Conservation (phyloP, 1,140 invertebrate genomes). For the Macrobrachium nipponense region DNA sequence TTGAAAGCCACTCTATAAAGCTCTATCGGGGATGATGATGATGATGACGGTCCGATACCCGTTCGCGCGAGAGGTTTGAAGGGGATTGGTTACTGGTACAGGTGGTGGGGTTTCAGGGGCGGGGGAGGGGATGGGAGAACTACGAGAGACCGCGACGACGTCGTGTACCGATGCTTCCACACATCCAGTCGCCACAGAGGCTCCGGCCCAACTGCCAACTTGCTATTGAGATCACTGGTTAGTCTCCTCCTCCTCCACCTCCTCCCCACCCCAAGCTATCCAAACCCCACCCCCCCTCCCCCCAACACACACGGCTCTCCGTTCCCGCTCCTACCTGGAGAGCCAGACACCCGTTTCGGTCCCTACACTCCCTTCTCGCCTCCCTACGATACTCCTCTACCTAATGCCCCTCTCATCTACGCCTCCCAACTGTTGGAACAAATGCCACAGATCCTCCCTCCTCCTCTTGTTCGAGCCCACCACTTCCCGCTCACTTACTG, state of each 20-base stretch:
- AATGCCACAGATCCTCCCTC: background rate
- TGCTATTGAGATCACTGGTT: background rate
- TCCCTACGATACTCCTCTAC: background rate
- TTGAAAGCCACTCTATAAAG: too few species aligned
- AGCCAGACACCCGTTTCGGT: too few species aligned
- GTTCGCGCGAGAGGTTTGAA: background rate
- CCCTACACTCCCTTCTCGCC: background rate
- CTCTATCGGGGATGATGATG: too few species aligned
- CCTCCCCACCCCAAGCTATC: background rate
- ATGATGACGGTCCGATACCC: too few species aligned
- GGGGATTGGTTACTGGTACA: background rate
- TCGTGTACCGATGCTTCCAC: background rate
- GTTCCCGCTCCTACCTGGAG: background rate
- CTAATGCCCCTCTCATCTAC: background rate
- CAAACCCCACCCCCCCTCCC: background rate
- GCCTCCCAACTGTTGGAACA: background rate
- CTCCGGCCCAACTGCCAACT: constrained; percentile 32
- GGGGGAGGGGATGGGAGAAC: background rate
- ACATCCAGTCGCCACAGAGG: constrained; percentile 27
- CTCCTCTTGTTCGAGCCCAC: background rate
- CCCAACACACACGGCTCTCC: background rate
- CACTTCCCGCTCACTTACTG: too few species aligned
- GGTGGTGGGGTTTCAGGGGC: background rate
- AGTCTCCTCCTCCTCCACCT: background rate
- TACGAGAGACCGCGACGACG: background rate